Base-by-base conservation (phyloP, 2,797 vertebrate genomes). In the Pteronotus mesoamericanus region DNA sequence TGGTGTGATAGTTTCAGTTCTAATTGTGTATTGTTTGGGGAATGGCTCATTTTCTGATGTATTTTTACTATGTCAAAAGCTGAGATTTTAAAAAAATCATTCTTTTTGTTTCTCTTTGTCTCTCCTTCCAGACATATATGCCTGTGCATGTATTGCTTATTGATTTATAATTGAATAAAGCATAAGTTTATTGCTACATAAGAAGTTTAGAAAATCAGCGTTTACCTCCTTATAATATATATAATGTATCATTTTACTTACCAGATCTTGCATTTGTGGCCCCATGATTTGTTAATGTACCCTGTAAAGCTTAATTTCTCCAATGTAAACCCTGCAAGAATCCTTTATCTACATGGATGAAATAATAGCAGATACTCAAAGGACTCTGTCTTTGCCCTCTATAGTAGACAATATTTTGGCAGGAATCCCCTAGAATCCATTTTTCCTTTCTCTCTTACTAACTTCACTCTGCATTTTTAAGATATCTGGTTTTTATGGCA, bases 21-120 rank as follows among this genome's bases (percentile, higher is more conserved):
- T 96, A 93, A 97, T 74, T 91, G 53, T 86, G 53, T 55, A 91
- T 94, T 92, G 72, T 97, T 95, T 92, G 32, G 19, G 32, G 24
- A 59, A 74, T n/a, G 16, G 85, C 37, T 94, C 88, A 72, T 91
- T 96, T 87, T 71, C 32, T n/a, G 26, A 53, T 71, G 29, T 51
- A 57, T 96, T 86, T 95, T 93, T 66, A 69, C 57, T 55, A 34
- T 90, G 61, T 86, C 85, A 94, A 96, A 96, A 78, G 51, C 64
- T 37, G 32, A 24, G 48, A 44, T 82, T 82, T 80, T 83, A 44
- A 10, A 15, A 6, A 72, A 94, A 94, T 22, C 78, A 61, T 88
- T 72, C 29, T 55, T 94, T 79, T 75, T 11, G 11, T 61, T 95
- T 95, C 48, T 78, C 55, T 96, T 90, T 96, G 83, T 94, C 57